Evolutionary conservation across 2,113 vertebrate genomes (phyloP), one percentile per base, ranked within the genome.

Genomic region (Nycticorax nycticorax): DNA sequence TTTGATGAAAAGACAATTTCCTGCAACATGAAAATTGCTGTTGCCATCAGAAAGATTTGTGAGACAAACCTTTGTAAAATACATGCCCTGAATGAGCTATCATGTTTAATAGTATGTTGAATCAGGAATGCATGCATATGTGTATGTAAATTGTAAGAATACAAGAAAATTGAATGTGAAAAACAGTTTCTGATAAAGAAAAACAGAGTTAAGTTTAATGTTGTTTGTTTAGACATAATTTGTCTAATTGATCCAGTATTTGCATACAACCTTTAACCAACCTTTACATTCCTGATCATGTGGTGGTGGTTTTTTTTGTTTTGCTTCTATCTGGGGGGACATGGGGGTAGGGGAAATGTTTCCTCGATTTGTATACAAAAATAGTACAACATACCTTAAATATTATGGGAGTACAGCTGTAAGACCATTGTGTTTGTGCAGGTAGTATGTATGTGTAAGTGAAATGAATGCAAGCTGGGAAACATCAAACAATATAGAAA

Each of bases 61-160:
- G 28, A 73, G 43, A 81, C 2, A 68, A 88, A 52, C 5, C 3
- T 71, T 39, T 48, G 12, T 55, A 85, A 78, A 82, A 88, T 57
- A 8, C 10, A 48, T 48, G n/a, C 7, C 10, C 30, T 71, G 33
- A 82, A 66, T 0, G 5, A 53, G 27, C 5, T 27, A 28, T 5
- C 2, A 18, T 35, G 5, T 57, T 78, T 71, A 85, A 57, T 32
- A 56, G 5, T 28, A 32, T 21, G 19, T 63, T 80, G 32, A 67
- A 57, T 39, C 33, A 76, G 63, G 21, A 67, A 17, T 6, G 35
- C 9, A 8, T 35, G 3, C 5, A 7, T 62, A 33, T 0, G 0
- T 30, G 13, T 8, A 47, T 41, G 23, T 8, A 75, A 66, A 62
- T 47, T 43, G 41, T 43, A 43, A 43, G 41, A 43, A 43, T 43